phyloP scores from a whole-genome alignment of 2,113 vertebrate genomes.

The mouse (Mus musculus) region GRCm39 chr5:67928501-67929000 shows the following conservation, averaged over 20 bases:
- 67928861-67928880: background rate
- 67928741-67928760: background rate
- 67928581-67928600: background rate
- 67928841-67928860: background rate
- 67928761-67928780: background rate
- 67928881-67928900: no score
- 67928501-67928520: background rate
- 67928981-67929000: background rate
- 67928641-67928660: background rate
- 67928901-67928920: background rate
- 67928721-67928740: background rate
- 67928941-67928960: background rate
- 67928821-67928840: background rate
- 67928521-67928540: background rate
- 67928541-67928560: background rate
- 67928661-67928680: background rate
- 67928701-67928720: background rate
- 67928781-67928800: no score
- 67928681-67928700: background rate
- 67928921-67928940: background rate
- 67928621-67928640: background rate
- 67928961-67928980: conserved; percentile 29
- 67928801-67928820: rapidly evolving
- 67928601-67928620: background rate
- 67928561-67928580: background rate